phyloP scores from a whole-genome alignment of 2,797 vertebrate species.

The Acridotheres tristis region DNA sequence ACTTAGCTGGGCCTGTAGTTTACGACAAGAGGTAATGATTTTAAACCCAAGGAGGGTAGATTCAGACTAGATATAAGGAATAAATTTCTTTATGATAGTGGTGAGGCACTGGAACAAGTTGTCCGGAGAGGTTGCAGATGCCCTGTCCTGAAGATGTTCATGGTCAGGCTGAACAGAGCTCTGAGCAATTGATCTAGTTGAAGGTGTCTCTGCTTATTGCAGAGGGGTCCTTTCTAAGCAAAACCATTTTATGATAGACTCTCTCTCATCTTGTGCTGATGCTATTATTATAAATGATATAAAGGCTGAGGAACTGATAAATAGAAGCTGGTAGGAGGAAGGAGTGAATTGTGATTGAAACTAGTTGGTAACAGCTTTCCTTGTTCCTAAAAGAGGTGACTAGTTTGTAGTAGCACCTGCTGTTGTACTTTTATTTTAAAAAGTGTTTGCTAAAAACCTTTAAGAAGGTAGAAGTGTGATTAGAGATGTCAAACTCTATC shows the following conservation, averaged over 20 bases:
- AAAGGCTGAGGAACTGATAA: neutral
- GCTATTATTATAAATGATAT: neutral
- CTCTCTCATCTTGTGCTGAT: neutral
- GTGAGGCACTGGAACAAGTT: neutral
- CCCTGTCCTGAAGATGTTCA: neutral
- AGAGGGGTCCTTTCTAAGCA: neutral
- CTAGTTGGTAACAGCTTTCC: neutral
- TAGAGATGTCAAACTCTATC: neutral
- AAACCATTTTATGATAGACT: neutral
- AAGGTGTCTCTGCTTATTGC: neutral
- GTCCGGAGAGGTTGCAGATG: neutral
- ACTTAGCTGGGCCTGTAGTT: neutral
- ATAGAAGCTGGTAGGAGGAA: neutral
- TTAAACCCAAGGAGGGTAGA: neutral
- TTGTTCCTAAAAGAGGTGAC: neutral
- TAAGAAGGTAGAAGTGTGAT: neutral
- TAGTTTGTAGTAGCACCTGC: neutral
- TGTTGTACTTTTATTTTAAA: neutral
- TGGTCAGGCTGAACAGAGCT: neutral
- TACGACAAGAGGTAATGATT: neutral
- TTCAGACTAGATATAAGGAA: neutral
- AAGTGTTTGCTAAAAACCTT: neutral
- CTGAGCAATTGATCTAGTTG: neutral
- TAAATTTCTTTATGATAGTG: neutral
- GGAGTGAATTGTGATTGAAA: neutral